Evolutionary conservation across 2,888 invertebrate species (phyloP), one percentile per base, ranked within the genome.

Genomic region (Neoitamus cyanurus): DNA sequence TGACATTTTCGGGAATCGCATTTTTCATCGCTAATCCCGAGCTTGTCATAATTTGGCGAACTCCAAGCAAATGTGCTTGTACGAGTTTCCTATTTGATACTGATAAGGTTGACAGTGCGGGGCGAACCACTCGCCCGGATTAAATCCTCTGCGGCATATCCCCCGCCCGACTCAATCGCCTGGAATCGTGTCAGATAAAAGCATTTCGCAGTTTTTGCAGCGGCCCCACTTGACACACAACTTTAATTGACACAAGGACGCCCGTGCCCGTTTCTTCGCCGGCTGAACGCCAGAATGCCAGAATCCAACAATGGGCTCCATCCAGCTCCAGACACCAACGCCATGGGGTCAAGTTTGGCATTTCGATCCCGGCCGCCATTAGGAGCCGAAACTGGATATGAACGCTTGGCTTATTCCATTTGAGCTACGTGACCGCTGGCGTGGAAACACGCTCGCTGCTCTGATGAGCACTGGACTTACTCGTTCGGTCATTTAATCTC

Each of bases 151-250:
- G 85, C 83, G 85, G 84, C 84, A 85, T n/a, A 85, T 85, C 83
- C 78, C 58, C 69, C 70, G 78, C 69, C 84, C 46, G 77, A 77
- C 85, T 85, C 85, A 85, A 85, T 85, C 85, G 83, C 83, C 84
- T 78, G 85, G 85, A 85, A 85, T 85, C 83, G 84, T 84, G 85
- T 85, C 84, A 85, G 85, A 85, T 85, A 85, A 84, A 84, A 83
- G 84, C 77, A 72, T 84, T 85, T 70, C 78, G 78, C 78, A 48
- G 48, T 78, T 78, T 78, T 78, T 58, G 78, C 78, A 78, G 25
- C 15, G 78, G 30, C 34, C 31, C 34, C 78, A 58, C 78, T 78
- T 78, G 48, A 78, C 58, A 58, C 25, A 78, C 58, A 58, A 58
- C 42, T 75, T 75, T 75, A 75, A 42, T 75, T 37, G 75, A 75